Evolutionary conservation across 1,140 invertebrate genomes (phyloP), one percentile per base, ranked within the genome.

Genomic region (Bombus pascuorum): DNA sequence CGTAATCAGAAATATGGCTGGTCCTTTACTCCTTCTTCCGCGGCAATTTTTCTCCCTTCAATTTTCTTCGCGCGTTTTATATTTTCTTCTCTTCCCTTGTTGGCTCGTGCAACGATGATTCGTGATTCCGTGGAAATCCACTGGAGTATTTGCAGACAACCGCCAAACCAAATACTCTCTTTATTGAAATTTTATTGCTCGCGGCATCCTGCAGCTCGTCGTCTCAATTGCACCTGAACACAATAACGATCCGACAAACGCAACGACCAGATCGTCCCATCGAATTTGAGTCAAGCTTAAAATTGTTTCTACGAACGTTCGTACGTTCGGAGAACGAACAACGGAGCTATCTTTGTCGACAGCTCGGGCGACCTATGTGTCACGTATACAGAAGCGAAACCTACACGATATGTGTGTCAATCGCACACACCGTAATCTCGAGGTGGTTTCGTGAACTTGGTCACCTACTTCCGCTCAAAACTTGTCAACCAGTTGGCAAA

Each of bases 401-500:
- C 28, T 25, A n/a, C 74, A 34, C 13, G 74, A 44, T 32, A 47
- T 44, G 32, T 32, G 53, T n/a, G 57, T 25, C 62, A 65, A 77
- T 87, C 77, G 68, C 18, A 25, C 28, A 39, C 59, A 37, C 70
- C 68, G 66, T 83, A 85, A 90, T 89, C 88, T 81, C 66, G 53
- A 74, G 68, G n/a, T 37, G 62, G 65, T 70, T 75, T 53, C 68
- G 82, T 76, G 68, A 90, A 90, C 89, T 90, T 87, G 86, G 78
- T 89, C 88, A 87, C 88, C 89, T 75, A 90, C 78, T 90, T 90
- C 78, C 66, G 73, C 32, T 71, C 65, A 34, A 59, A 91, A 91
- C 90, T 91, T 85, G 89, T 84, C 89, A 86, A 88, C 83, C 89
- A 91, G 81, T 90, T 88, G 76, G 86, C 83, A 65, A 91, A 91